phyloP scores from a whole-genome alignment of 2,113 vertebrate genomes.

The Axis porcinus region DNA sequence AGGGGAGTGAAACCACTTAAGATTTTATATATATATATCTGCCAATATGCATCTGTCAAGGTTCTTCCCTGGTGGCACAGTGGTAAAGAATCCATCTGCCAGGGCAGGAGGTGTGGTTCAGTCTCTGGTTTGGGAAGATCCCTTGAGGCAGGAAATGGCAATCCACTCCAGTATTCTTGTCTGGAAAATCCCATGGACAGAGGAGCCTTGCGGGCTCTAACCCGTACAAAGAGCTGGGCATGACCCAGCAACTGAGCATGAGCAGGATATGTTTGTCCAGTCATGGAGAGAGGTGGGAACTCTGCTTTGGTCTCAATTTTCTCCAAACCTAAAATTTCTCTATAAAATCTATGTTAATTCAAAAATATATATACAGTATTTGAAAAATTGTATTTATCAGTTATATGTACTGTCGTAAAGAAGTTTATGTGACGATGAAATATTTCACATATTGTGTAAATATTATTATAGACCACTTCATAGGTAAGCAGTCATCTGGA shows the following conservation, averaged over 20 bases:
- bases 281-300: no score
- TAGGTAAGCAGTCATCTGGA: background rate
- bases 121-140: background rate
- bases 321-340: background rate
- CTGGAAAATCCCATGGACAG: background rate
- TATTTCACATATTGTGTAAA: background rate
- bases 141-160: background rate
- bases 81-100: background rate
- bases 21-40: background rate
- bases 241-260: background rate
- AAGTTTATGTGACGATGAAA: background rate
- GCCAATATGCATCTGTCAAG: background rate
- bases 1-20: background rate
- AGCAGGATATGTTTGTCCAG: background rate
- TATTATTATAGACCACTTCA: background rate
- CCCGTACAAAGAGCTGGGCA: background rate
- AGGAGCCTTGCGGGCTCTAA: background rate
- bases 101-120: background rate
- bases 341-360: background rate
- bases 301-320: background rate
- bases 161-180: background rate
- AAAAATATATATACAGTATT: background rate
- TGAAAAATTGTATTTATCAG: constrained; percentile 35
- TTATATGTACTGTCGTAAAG: constrained; percentile 32
- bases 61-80: background rate